Conservation (phyloP, 2,888 invertebrate genomes). For the Xylophagus ater region DNA sequence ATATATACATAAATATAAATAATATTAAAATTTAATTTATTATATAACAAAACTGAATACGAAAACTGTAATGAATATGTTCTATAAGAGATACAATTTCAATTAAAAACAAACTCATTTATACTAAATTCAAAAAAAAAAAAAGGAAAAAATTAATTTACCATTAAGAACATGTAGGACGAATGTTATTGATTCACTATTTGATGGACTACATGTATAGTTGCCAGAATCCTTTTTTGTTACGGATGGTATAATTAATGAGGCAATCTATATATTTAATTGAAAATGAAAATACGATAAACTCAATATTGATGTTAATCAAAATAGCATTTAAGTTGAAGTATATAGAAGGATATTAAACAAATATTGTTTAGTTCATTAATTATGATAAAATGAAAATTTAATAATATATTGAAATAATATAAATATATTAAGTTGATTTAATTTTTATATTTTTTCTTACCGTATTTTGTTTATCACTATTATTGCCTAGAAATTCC, state of each 20-base stretch:
- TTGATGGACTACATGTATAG: conserved; percentile 92
- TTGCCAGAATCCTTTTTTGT: conserved; percentile 48
- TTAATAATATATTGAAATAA: background rate
- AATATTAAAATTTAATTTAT: no score
- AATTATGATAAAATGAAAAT: no score
- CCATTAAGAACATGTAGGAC: conserved; percentile 85
- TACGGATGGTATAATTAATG: conserved; percentile 38
- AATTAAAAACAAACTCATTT: no score
- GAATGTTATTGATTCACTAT: conserved; percentile 78
- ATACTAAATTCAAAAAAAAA: background rate
- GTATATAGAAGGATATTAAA: background rate
- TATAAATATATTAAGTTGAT: no score
- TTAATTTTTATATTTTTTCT: conserved; percentile 17
- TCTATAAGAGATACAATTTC: no score
- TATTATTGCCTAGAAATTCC: conserved; percentile 31
- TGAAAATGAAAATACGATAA: conserved; percentile 17
- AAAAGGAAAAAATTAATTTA: conserved; percentile 35
- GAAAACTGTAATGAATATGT: no score
- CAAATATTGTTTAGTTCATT: background rate
- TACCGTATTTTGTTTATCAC: conserved; percentile 37
- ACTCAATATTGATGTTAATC: conserved; percentile 1
- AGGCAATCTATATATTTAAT: conserved; percentile 34
- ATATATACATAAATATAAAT: no score
- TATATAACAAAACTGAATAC: no score
- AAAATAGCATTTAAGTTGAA: conserved; percentile 4